Conservation (phyloP, 2,888 invertebrate genomes). For the Torymus tubicola region DNA sequence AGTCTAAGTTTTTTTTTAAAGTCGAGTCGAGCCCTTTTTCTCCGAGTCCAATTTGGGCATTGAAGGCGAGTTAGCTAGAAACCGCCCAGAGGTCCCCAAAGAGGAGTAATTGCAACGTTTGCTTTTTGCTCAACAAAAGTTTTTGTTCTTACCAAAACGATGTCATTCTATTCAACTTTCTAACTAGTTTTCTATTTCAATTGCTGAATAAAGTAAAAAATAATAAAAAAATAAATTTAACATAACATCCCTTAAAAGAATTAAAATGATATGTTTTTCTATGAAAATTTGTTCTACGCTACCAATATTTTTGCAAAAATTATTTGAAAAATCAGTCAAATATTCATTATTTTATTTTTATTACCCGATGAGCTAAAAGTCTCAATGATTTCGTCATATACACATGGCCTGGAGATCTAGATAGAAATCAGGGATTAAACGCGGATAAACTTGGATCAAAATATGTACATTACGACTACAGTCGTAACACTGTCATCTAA, state of each 20-base stretch:
- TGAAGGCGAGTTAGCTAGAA: not conserved
- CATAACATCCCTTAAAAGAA: no score
- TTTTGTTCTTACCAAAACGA: not conserved
- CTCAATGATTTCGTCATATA: not conserved
- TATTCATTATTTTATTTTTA: constrained; percentile 1
- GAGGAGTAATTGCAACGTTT: not conserved
- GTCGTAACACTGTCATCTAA: not conserved
- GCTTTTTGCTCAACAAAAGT: not conserved
- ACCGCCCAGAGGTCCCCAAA: not conserved
- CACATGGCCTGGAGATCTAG: not conserved
- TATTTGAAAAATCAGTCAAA: no score
- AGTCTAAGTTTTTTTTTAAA: no score
- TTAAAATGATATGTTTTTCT: no score
- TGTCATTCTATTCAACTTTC: not conserved
- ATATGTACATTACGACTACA: not conserved
- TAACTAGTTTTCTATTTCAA: no score
- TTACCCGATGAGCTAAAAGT: not conserved
- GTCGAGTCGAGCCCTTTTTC: no score
- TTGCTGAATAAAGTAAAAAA: no score
- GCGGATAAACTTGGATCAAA: constrained; percentile 6
- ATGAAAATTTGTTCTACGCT: no score
- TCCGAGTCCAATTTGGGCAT: constrained; percentile 14
- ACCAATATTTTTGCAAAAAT: no score
- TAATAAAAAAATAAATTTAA: not conserved
- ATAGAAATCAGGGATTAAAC: not conserved